A percentile compares a stretch with the other conserved stretches of the same genome.
Conservation (phyloP, 2,113 vertebrate genomes). For the Nymphicus hollandicus region DNA sequence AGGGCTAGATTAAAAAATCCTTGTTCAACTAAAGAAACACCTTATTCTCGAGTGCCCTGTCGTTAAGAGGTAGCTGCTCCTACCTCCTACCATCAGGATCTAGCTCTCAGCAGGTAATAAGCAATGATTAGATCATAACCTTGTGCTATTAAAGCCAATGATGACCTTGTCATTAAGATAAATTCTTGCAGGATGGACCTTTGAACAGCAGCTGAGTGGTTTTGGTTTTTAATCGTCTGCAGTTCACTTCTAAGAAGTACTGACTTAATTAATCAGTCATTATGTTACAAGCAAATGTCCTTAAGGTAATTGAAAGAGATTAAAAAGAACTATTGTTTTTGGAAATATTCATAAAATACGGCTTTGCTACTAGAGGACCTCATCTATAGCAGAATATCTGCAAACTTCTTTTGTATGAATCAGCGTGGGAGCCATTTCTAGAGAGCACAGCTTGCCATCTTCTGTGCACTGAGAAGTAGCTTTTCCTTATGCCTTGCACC, state of each 20-base stretch:
- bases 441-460: not conserved
- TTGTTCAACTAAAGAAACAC: not conserved
- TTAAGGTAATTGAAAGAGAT: conserved; percentile 3
- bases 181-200: not conserved
- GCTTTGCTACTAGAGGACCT: not conserved
- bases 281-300: not conserved
- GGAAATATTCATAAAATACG: not conserved
- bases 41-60: not conserved
- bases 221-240: conserved; percentile 11
- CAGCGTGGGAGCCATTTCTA: not conserved
- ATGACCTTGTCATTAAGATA: conserved; percentile 14
- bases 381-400: not conserved
- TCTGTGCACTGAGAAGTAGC: not conserved
- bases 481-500: not conserved
- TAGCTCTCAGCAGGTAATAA: not conserved
- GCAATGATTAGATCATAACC: not conserved
- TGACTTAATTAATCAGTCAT: not conserved
- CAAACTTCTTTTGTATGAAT: not conserved
- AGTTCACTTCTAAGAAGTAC: not conserved
- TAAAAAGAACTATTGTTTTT: not conserved
- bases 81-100: not conserved
- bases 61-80: not conserved
- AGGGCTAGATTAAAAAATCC: not conserved
- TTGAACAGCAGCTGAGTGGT: not conserved
- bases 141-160: not conserved